These are phyloP conservation scores for Hozukius guyotensis DNA, from an alignment of 2,797 vertebrate genomes.

Conservation along the genomic window DNA sequence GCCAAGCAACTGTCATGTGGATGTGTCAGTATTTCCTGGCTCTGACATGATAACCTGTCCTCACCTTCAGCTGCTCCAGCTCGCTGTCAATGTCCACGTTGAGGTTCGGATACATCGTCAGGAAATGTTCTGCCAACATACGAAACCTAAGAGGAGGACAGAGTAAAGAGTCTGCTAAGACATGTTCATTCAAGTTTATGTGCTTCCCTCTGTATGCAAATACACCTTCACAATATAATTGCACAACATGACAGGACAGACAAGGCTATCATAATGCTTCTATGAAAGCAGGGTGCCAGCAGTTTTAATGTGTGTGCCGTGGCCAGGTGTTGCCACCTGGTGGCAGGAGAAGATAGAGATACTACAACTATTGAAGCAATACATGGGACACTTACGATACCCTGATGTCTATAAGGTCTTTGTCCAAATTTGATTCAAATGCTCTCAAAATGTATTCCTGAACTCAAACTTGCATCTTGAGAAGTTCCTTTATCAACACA, in stretches of 20 bases:
- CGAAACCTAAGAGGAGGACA: slow-evolving; percentile 74
- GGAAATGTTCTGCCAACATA: slow-evolving; percentile 84
- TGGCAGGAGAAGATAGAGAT: slow-evolving; percentile 9
- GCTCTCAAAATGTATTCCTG: neutral
- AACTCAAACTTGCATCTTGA: neutral
- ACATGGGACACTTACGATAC: too few species aligned
- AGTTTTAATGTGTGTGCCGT: neutral
- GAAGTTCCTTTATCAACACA: neutral
- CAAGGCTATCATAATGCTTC: neutral
- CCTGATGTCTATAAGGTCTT: neutral
- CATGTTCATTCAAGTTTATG: rapidly evolving
- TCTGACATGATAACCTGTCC: neutral
- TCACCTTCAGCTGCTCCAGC: slow-evolving; percentile 85
- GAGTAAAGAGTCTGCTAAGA: neutral
- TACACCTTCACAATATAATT: neutral
- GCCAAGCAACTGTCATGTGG: neutral
- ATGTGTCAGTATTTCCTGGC: neutral
- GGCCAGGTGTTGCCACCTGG: slow-evolving; percentile 38
- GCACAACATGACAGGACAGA: neutral
- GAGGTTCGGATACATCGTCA: slow-evolving; percentile 84
- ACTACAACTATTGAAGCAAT: neutral
- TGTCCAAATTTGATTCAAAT: neutral
- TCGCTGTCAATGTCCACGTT: slow-evolving; percentile 81
- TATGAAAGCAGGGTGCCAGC: neutral
- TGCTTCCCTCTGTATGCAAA: neutral